Percentiles rank a stretch among this genome's conserved stretches.
Conservation (phyloP, 2,113 vertebrate genomes). For the Cavia aperea region DNA sequence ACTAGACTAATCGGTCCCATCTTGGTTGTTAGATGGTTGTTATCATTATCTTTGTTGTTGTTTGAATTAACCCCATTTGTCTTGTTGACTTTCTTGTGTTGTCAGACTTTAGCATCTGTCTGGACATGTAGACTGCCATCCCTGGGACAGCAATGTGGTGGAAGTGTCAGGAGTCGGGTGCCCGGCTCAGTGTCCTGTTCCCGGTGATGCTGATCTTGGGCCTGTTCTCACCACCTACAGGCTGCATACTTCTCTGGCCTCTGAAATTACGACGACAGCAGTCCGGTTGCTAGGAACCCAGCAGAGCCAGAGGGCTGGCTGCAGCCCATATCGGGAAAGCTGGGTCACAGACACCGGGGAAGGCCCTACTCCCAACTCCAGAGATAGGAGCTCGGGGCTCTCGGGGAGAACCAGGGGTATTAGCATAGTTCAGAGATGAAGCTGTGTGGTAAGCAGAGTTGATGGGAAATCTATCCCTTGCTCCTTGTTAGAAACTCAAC, state of each 20-base stretch:
- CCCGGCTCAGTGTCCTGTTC: constrained; percentile 48
- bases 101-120: neutral
- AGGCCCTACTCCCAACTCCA: constrained; percentile 12
- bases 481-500: constrained; percentile 35
- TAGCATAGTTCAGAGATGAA: constrained; percentile 24
- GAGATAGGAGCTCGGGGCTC: neutral
- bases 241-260: constrained; percentile 54
- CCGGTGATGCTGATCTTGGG: constrained; percentile 43
- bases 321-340: neutral
- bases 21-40: neutral
- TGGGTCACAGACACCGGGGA: neutral
- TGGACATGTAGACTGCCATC: neutral
- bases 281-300: constrained; percentile 39
- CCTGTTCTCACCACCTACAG: constrained; percentile 14
- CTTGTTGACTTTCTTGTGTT: neutral
- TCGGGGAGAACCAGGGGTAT: constrained; percentile 25
- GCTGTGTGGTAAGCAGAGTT: constrained; percentile 30
- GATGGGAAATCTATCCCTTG: constrained; percentile 44
- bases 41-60: neutral
- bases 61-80: neutral
- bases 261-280: constrained; percentile 21
- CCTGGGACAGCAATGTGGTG: neutral
- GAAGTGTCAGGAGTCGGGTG: constrained; percentile 45
- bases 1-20: neutral
- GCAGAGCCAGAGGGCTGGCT: accelerated